Conservation (phyloP, 2,113 vertebrate species). For the Meleagris gallopavo region DNA sequence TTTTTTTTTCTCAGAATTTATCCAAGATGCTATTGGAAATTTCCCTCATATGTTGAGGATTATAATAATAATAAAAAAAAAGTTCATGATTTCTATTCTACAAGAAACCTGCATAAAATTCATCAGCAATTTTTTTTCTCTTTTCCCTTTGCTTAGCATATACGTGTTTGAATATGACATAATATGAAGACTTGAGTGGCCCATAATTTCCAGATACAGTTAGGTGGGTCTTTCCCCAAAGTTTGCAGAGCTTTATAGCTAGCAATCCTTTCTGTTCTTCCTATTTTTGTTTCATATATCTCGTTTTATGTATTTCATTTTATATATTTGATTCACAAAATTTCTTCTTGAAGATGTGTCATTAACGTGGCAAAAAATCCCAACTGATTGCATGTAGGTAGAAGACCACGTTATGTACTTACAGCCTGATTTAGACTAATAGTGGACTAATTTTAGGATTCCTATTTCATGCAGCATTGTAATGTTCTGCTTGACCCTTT, state of each 20-base stretch:
- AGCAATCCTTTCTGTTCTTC: not conserved
- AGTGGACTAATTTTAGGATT: not conserved
- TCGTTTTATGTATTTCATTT: not conserved
- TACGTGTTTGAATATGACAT: not conserved
- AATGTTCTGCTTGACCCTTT: slow-evolving; percentile 13
- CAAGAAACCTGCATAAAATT: not conserved
- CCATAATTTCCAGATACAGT: not conserved
- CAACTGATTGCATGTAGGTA: not conserved
- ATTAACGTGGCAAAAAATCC: not conserved
- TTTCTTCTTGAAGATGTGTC: not conserved
- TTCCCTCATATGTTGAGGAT: not conserved
- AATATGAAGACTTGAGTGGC: not conserved
- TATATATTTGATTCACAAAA: not conserved
- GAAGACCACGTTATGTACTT: not conserved
- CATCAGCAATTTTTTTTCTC: not conserved
- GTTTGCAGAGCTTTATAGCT: not conserved
- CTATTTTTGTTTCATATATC: not conserved
- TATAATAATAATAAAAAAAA: not conserved
- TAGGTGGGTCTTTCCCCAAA: not conserved
- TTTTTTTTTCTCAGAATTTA: not conserved
- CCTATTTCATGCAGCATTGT: not conserved
- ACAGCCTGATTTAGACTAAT: not conserved
- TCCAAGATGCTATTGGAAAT: not conserved
- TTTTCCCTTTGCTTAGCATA: not conserved
- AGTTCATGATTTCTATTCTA: not conserved